phyloP scores from a whole-genome alignment of 2,113 vertebrate genomes.

The Piprites chloris region DNA sequence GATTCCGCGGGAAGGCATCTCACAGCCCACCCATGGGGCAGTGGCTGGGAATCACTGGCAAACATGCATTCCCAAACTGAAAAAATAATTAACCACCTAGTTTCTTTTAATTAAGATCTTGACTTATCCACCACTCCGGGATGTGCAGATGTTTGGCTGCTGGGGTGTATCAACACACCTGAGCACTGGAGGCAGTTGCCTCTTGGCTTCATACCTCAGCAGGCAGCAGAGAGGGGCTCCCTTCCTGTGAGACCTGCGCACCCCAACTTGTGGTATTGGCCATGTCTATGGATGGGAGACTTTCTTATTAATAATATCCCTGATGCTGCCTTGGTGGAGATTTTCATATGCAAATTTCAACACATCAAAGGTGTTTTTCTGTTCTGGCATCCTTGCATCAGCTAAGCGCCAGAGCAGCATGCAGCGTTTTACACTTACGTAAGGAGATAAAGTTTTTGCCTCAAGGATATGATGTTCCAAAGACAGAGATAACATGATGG shows the following conservation, averaged over 20 bases:
- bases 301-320: background rate
- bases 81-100: conserved; percentile 19
- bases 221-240: background rate
- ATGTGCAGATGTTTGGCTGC: conserved; percentile 50
- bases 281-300: background rate
- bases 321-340: background rate
- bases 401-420: background rate
- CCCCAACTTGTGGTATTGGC: background rate
- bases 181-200: conserved; percentile 22
- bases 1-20: background rate
- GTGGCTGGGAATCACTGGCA: background rate
- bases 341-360: background rate
- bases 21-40: conserved; percentile 31
- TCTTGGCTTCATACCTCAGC: background rate
- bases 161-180: conserved; percentile 52
- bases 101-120: conserved; percentile 48
- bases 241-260: background rate
- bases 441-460: conserved; percentile 42
- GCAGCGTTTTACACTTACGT: background rate
- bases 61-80: background rate
- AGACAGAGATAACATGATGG: conserved; percentile 23
- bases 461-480: conserved; percentile 39
- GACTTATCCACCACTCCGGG: conserved; percentile 27
- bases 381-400: background rate
- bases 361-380: background rate